These are phyloP conservation scores for Falco berigora DNA, from an alignment of 2,797 vertebrate species.

Conservation along the genomic window DNA sequence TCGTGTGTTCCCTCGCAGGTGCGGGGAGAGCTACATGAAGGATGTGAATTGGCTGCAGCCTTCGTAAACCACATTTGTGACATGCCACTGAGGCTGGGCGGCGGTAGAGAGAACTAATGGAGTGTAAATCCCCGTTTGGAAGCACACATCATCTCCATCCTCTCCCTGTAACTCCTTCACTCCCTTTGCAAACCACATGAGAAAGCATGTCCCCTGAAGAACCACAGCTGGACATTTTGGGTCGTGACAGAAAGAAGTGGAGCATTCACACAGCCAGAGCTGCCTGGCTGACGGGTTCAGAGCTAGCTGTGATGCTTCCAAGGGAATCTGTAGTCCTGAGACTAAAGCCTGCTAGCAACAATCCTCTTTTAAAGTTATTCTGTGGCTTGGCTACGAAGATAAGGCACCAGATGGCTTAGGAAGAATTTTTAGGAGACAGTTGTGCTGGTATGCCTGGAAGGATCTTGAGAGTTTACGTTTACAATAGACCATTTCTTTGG, in stretches of 20 bases:
- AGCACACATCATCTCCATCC: background rate
- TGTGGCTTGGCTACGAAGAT: conserved; percentile 59
- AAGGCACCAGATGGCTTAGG: conserved; percentile 62
- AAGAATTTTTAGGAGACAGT: conserved; percentile 66
- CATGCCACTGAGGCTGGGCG: conserved; percentile 5
- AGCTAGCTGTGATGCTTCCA: background rate
- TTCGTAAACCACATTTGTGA: conserved; percentile 10
- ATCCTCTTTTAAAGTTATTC: conserved; percentile 55
- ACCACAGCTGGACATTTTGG: background rate
- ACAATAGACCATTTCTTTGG: conserved; percentile 43
- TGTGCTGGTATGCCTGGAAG: conserved; percentile 43
- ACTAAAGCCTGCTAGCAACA: background rate
- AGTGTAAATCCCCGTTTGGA: conserved; percentile 47
- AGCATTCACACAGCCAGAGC: background rate
- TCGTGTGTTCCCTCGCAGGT: background rate
- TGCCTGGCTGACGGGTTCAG: background rate
- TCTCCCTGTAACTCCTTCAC: conserved; percentile 27
- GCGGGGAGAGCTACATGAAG: background rate
- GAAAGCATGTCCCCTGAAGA: background rate
- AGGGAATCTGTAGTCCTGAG: conserved; percentile 13
- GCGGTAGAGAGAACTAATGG: background rate
- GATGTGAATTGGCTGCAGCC: conserved; percentile 10
- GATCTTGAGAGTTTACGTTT: conserved; percentile 48
- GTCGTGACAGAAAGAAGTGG: background rate
- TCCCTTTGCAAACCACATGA: background rate